These are phyloP conservation scores for Chaenocephalus aceratus DNA, from an alignment of 2,113 vertebrate species.

Conservation along the genomic window DNA sequence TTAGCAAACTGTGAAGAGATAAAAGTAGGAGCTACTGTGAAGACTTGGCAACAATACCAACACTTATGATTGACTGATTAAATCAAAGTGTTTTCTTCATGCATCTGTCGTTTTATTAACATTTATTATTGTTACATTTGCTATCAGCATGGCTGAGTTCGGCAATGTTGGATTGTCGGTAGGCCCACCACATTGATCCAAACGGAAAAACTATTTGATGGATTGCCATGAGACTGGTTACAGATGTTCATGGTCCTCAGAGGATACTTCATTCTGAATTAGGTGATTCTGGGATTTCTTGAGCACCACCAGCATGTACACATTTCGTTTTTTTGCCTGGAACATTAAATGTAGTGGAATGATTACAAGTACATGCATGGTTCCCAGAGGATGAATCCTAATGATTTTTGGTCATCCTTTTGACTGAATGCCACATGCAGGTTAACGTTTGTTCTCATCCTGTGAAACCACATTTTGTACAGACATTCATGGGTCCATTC, in stretches of 20 bases:
- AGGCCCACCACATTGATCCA: neutral
- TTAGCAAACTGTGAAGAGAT: constrained; percentile 26
- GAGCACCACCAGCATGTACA: neutral
- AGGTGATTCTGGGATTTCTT: neutral
- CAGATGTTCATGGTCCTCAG: neutral
- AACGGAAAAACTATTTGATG: neutral
- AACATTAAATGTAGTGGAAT: neutral
- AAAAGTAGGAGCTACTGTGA: neutral
- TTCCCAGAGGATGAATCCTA: neutral
- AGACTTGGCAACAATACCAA: neutral
- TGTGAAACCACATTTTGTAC: neutral
- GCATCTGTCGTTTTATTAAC: neutral
- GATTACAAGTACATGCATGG: neutral
- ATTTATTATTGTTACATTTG: neutral
- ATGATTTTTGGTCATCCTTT: neutral
- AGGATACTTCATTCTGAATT: neutral
- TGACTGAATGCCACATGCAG: neutral
- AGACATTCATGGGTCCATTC: neutral
- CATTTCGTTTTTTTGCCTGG: neutral
- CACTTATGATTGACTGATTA: neutral
- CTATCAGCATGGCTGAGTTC: neutral
- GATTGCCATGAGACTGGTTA: neutral
- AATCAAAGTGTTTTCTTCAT: constrained; percentile 13
- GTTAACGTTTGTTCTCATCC: neutral
- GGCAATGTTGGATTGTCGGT: neutral